phyloP scores from a whole-genome alignment of 2,888 invertebrate species.

The Hyppa rectilinea region DNA sequence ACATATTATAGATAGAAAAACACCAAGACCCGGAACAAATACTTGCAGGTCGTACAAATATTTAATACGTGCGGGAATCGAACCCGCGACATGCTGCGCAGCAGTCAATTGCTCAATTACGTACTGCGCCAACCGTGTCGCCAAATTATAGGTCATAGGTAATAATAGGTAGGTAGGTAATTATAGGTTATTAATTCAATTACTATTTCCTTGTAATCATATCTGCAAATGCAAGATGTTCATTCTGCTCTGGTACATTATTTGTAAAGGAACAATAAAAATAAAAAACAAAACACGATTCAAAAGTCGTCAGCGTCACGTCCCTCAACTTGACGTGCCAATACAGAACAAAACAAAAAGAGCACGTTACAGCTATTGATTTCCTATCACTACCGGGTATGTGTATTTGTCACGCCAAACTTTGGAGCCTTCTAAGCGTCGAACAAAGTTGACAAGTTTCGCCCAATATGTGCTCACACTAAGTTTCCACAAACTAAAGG shows the following conservation, averaged over 20 bases:
- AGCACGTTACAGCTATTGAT: conserved; percentile 73
- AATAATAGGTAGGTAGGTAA: no score
- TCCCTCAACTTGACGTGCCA: conserved; percentile 23
- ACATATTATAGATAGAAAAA: no score
- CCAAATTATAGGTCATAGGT: no score
- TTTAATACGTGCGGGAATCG: no score
- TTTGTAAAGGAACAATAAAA: not conserved
- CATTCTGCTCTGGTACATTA: not conserved
- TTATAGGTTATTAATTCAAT: no score
- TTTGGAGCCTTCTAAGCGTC: conserved; percentile 65
- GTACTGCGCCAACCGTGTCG: no score
- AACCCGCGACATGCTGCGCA: no score
- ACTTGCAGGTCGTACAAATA: no score
- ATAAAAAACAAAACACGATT: not conserved
- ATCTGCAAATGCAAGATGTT: no score
- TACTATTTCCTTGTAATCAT: no score
- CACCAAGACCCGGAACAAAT: no score
- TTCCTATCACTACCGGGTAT: conserved; percentile 76
- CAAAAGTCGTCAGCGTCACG: not conserved
- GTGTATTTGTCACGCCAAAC: conserved; percentile 80
- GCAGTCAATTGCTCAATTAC: no score
- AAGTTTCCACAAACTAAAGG: conserved; percentile 55
- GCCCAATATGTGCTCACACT: conserved; percentile 61
- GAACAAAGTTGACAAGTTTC: conserved; percentile 63
- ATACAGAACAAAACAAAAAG: conserved; percentile 60